Evolutionary conservation across 2,797 vertebrate species (phyloP), one percentile per base, ranked within the genome.

Genomic region (Hydrolagus colliei): DNA sequence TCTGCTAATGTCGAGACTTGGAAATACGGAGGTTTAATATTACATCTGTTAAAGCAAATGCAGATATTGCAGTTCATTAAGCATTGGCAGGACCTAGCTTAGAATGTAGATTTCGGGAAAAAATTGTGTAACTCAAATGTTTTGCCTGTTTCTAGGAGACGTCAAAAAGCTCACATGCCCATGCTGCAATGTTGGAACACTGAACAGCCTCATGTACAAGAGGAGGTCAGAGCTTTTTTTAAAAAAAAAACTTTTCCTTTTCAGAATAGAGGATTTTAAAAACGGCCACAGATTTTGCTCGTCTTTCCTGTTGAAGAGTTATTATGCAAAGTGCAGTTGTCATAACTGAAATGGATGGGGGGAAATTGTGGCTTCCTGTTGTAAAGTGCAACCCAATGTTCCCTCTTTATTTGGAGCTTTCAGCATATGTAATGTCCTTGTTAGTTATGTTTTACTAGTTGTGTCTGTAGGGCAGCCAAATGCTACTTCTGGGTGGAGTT

Each of bases 141-240:
- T 71, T 10, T 67, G 71, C 4, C 65, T 71, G 27, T 79, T 91
- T 90, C 86, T 89, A 99, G 98, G 90, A 94, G 95, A 86, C 94
- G 98, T 86, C 95, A 96, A 85, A 99, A 99, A 92, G 96, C 93
- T 71, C 97, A 99, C 0, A 94, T 98, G 7, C 92, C 95, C 62
- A 97, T 99, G 96, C 92, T 99, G 27, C 98, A 98, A 87, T 96
- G 99, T 68, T 99, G 97, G 98, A 96, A 96, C 0, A 96, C 96
- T 86, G 97, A 98, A 88, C 98, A 98, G 87, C 97, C 98, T 72
- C 97, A 99, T 89, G 96, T 95, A 73, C 98, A 99, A 75, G 98
- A 99, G 90, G 97, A 99, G 94, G 97, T 99, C 88, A 94, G 88
- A 61, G 63, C 13, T 67, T 88, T 7, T 0, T 13, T 73, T 87